Conservation (phyloP, 35 echinoderm and acorn worm genomes). For the Heliocidaris tuberculata region DNA sequence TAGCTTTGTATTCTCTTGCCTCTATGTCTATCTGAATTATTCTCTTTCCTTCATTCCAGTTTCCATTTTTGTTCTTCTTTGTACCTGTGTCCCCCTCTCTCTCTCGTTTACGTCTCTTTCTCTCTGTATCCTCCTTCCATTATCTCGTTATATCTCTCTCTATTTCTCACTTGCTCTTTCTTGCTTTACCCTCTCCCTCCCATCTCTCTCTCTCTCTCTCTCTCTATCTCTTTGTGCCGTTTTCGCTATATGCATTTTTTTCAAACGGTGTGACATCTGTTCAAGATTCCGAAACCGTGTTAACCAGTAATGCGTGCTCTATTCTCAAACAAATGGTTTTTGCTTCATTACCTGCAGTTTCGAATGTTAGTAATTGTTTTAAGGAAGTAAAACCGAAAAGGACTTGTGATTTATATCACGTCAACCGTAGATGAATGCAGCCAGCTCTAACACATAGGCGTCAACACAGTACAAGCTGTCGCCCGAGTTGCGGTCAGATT, state of each 20-base stretch:
- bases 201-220: too few relatives aligned
- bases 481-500: neutral
- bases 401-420: neutral
- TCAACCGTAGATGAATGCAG: neutral
- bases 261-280: neutral
- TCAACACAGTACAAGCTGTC: neutral
- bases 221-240: too few relatives aligned
- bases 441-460: neutral
- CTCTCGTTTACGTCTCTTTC: neutral
- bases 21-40: neutral
- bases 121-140: too few relatives aligned
- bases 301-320: too few relatives aligned
- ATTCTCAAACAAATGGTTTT: neutral
- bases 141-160: too few relatives aligned
- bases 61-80: too few relatives aligned
- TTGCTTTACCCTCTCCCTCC: too few relatives aligned
- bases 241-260: too few relatives aligned
- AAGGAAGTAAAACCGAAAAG: neutral
- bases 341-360: neutral
- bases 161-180: too few relatives aligned
- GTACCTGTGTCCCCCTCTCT: too few relatives aligned
- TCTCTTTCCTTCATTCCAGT: neutral
- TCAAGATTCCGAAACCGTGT: neutral
- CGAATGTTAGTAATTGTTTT: neutral
- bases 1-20: neutral